Evolutionary conservation across 2,888 invertebrate species (phyloP).

Genomic region (Entomobrya proxima): DNA sequence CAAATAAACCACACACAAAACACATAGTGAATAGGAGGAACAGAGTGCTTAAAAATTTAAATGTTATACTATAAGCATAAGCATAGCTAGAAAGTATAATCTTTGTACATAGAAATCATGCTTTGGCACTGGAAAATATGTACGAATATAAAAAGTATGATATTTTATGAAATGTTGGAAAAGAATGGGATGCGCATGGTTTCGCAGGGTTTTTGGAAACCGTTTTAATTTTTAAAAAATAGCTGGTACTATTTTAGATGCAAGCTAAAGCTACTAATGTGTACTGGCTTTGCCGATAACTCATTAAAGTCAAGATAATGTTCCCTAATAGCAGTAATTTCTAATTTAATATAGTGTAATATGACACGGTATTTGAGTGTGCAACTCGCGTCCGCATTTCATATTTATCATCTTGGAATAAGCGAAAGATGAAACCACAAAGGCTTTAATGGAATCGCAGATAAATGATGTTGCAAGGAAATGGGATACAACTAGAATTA

Average conservation of each 20-base stretch:
- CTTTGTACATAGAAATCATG: background rate
- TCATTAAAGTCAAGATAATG: background rate
- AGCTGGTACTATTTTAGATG: constrained; percentile 36
- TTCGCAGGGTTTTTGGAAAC: too few relatives aligned
- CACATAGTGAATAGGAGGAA: background rate
- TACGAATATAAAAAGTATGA: background rate
- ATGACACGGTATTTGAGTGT: too few relatives aligned
- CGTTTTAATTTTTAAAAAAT: constrained; percentile 21
- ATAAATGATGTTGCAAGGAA: background rate
- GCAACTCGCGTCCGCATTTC: too few relatives aligned
- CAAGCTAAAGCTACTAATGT: too few relatives aligned
- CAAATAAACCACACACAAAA: background rate
- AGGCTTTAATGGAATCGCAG: background rate
- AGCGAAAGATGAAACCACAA: too few relatives aligned
- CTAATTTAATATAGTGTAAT: too few relatives aligned
- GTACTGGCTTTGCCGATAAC: too few relatives aligned
- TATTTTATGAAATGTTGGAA: background rate
- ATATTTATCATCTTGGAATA: too few relatives aligned
- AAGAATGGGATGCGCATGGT: too few relatives aligned
- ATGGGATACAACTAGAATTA: constrained; percentile 25
- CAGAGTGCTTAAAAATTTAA: constrained; percentile 38
- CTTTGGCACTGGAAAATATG: too few relatives aligned
- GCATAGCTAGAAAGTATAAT: background rate
- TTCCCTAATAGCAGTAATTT: too few relatives aligned
- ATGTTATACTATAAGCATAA: background rate